phyloP scores from a whole-genome alignment of 2,113 vertebrate genomes.

The Indri indri region DNA sequence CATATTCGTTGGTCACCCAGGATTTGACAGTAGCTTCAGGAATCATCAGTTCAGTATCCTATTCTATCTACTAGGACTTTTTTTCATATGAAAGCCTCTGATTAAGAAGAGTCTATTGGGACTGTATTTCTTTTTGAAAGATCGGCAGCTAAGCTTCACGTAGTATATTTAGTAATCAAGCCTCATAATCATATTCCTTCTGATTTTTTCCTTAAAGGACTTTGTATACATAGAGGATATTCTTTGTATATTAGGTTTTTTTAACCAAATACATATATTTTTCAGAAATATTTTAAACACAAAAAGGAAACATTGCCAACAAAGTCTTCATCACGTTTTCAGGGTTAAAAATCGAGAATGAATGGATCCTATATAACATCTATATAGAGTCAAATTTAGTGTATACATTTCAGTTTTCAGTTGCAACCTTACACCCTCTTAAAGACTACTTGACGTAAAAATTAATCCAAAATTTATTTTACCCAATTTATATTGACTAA shows the following conservation, averaged over 20 bases:
- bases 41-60: not conserved
- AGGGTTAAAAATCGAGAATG: not conserved
- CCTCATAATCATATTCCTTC: not conserved
- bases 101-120: not conserved
- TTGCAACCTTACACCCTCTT: not conserved
- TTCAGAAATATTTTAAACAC: slow-evolving; percentile 26
- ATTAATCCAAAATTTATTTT: not conserved
- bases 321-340: not conserved
- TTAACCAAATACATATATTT: slow-evolving; percentile 4
- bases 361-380: not conserved
- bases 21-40: not conserved
- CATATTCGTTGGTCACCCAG: not conserved
- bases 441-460: not conserved
- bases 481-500: not conserved
- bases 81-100: not conserved
- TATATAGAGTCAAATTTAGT: not conserved
- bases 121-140: slow-evolving; percentile 19
- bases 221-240: not conserved
- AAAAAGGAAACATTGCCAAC: not conserved
- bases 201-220: not conserved
- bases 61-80: not conserved
- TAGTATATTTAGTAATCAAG: not conserved
- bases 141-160: not conserved
- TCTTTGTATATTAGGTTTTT: not conserved
- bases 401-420: not conserved